A percentile compares a stretch with the other conserved stretches of the same genome.
Conservation (phyloP, 2,797 vertebrate species). For the Lagodon rhomboides region DNA sequence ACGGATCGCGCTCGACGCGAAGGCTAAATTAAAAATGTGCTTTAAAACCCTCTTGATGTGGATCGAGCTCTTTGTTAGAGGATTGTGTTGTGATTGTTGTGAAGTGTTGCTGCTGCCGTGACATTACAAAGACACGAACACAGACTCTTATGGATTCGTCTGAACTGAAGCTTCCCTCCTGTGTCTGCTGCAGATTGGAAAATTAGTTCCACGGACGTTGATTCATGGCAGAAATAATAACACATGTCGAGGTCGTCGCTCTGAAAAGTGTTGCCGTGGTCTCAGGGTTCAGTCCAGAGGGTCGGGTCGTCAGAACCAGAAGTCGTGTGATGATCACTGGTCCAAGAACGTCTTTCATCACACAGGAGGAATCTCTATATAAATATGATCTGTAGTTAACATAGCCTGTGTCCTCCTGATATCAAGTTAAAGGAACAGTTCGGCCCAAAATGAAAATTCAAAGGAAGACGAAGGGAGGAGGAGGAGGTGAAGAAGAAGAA, state of each 20-base stretch:
- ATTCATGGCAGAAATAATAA: background rate
- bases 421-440: too few species aligned
- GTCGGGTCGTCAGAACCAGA: too few species aligned
- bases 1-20: background rate
- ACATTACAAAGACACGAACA: background rate
- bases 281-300: background rate
- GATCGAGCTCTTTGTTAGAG: background rate
- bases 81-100: too few species aligned
- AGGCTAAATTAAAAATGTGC: background rate
- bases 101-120: background rate
- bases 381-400: too few species aligned
- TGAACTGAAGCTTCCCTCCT: background rate
- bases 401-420: too few species aligned
- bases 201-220: background rate
- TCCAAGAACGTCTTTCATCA: too few species aligned
- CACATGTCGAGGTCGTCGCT: background rate
- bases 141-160: background rate
- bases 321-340: background rate
- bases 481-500: too few species aligned
- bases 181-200: conserved; percentile 11
- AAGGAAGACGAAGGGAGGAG: too few species aligned
- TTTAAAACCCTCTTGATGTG: conserved; percentile 1
- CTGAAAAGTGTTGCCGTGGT: background rate
- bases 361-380: too few species aligned
- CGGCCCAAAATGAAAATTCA: too few species aligned